phyloP scores from a whole-genome alignment of 2,113 vertebrate genomes.

The Petroica traversi region DNA sequence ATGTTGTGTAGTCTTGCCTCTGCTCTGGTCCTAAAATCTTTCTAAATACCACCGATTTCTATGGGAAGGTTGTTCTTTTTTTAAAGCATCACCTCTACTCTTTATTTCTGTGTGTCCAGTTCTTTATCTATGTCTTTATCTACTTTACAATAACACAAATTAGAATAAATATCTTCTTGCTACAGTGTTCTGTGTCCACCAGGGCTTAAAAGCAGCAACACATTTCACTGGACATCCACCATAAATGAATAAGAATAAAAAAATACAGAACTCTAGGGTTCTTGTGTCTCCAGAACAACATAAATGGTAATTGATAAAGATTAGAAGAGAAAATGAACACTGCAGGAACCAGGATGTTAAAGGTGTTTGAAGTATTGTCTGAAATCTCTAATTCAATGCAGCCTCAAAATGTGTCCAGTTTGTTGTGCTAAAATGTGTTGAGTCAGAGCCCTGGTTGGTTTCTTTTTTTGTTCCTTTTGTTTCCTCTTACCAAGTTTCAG shows the following conservation, averaged over 20 bases:
- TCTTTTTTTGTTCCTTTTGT: not conserved
- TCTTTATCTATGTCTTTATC: not conserved
- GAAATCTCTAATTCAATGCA: not conserved
- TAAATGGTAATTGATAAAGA: not conserved
- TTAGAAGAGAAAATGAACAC: not conserved
- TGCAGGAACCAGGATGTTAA: not conserved
- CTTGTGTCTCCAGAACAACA: not conserved
- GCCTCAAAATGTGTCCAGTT: not conserved
- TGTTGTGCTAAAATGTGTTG: not conserved
- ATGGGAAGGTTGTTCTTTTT: too few species aligned
- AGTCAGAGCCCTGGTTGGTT: not conserved
- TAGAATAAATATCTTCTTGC: not conserved
- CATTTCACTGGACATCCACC: not conserved
- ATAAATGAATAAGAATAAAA: not conserved
- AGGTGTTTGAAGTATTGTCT: not conserved
- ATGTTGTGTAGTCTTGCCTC: not conserved
- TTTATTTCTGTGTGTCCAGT: not conserved
- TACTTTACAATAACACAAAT: not conserved
- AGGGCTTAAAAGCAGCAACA: not conserved
- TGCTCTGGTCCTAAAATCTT: not conserved
- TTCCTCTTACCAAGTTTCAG: not conserved
- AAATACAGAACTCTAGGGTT: not conserved
- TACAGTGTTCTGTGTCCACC: not conserved
- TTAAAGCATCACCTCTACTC: not conserved
- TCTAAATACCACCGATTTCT: not conserved